Evolutionary conservation across 2,797 vertebrate genomes (phyloP).

Genomic region (Natrix natrix): DNA sequence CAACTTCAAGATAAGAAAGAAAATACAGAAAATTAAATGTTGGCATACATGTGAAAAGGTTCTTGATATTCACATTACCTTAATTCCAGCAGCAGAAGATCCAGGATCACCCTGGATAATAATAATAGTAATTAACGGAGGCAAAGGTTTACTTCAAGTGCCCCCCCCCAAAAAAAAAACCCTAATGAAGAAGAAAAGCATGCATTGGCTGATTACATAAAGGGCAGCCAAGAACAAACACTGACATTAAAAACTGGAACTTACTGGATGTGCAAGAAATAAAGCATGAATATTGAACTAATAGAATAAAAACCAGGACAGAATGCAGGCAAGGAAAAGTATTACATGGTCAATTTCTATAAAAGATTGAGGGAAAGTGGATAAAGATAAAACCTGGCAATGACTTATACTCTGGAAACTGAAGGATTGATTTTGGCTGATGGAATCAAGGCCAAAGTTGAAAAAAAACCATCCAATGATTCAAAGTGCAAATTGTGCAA

Average conservation of each 20-base stretch:
- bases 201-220: not conserved
- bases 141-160: not conserved
- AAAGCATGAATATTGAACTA: not conserved
- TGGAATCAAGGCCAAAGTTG: not conserved
- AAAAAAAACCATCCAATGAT: not conserved
- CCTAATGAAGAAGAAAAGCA: not conserved
- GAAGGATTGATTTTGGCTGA: not conserved
- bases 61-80: constrained; percentile 75
- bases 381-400: not conserved
- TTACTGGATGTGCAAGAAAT: not conserved
- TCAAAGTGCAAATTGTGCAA: not conserved
- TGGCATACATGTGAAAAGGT: not conserved
- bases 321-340: not conserved
- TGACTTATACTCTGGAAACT: not conserved
- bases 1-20: constrained; percentile 1
- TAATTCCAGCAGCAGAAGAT: constrained; percentile 96
- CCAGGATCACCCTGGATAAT: constrained; percentile 88
- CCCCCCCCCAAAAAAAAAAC: not conserved
- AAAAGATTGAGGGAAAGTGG: not conserved
- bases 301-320: not conserved
- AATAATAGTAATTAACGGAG: constrained; percentile 15
- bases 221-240: not conserved
- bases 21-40: constrained; percentile 3
- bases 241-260: not conserved
- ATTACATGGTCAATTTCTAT: not conserved